phyloP scores from a whole-genome alignment of 2,113 vertebrate species.

The Tachycineta bicolor region DNA sequence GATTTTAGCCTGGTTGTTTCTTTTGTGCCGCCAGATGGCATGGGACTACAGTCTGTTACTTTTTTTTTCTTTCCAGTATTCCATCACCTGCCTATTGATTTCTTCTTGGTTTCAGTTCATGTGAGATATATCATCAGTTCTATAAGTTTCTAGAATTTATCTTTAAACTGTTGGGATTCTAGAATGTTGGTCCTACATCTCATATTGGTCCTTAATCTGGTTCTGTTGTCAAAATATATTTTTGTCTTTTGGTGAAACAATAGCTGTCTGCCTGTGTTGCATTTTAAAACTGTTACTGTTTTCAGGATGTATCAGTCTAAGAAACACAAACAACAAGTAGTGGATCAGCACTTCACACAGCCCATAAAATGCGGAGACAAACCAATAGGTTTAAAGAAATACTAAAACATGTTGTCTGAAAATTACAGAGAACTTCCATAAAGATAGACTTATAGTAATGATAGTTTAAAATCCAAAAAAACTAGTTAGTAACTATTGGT shows the following conservation, averaged over 20 bases:
- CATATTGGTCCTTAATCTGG: not conserved
- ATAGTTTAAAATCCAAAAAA: not conserved
- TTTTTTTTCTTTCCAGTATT: not conserved
- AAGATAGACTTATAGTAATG: not conserved
- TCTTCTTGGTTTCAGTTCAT: not conserved
- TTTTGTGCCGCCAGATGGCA: conserved; percentile 56
- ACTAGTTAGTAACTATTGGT: not conserved
- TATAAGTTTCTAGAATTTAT: not conserved
- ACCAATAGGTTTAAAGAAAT: not conserved
- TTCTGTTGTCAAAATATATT: not conserved
- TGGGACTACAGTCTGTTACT: not conserved
- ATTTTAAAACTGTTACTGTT: not conserved
- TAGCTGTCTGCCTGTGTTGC: not conserved
- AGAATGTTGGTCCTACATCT: not conserved
- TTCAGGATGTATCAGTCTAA: not conserved
- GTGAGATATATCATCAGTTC: not conserved
- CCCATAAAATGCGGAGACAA: not conserved
- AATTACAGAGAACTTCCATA: not conserved
- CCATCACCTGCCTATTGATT: not conserved
- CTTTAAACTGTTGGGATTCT: not conserved
- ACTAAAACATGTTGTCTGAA: not conserved
- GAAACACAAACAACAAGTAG: not conserved
- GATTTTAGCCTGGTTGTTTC: not conserved
- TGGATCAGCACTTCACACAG: not conserved
- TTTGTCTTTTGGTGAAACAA: not conserved